Base-by-base conservation (phyloP, 2,113 vertebrate genomes). In the Trogon melanurus region DNA sequence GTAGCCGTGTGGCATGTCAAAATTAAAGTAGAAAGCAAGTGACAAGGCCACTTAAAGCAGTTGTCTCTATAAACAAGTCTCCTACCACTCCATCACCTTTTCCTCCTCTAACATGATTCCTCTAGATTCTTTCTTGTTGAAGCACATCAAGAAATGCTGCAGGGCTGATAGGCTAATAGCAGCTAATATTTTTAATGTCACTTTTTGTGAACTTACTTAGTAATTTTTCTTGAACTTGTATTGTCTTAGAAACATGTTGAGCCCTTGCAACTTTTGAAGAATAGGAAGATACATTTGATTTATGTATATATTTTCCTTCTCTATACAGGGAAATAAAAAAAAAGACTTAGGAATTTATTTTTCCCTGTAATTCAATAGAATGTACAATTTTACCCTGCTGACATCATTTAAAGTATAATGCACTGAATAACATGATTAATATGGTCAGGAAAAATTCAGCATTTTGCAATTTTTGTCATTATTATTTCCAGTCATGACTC, bases 381-480 rank as follows among this genome's bases (percentile, higher is more conserved):
- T 47, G 38, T 76, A 62, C 54, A 71, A n/a, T 92, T 91, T 95
- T 20, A 89, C n/a, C 54, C 30, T 0, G 0, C 50, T 93, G 54
- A 70, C 60, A 51, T 75, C 7, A 91, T 93, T 90, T 92, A 79
- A 85, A 87, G n/a, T 47, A 87, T 73, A 88, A 83, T 57, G 41
- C 30, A 51, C 25, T 60, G 54, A 92, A 79, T 64, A 84, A 80
- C 22, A 36, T 79, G 73, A 91, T 92, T 79, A 85, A 82, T 9
- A 6, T 48, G 44, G 41, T 87, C 71, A 82, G 51, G 26, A 61
- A 69, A 81, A 91, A 64, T 15, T 66, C 80, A 85, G 13, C 4
- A 3, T 80, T 83, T 89, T 92, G 18, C 26, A 65, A 0, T 47
- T 80, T 93, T 91, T 82, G 17, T 67, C 45, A n/a, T 93, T 89